Base-by-base conservation (phyloP, 2,888 invertebrate genomes). In the Tenodera sinensis region DNA sequence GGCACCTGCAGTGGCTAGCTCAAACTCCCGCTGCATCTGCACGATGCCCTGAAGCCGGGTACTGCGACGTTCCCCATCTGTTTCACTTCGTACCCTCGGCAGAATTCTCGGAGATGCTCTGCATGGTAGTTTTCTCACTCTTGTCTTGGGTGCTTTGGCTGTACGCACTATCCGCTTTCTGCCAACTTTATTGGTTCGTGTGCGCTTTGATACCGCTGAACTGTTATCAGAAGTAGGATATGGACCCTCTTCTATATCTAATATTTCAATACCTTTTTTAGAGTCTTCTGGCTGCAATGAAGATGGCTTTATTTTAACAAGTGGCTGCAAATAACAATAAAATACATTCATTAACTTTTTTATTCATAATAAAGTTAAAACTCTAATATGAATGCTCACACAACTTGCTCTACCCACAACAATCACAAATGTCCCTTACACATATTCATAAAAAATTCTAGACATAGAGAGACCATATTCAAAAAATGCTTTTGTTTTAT, bases 211-310 rank as follows among this genome's bases (percentile, higher is more conserved):
- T 0, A 30, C 42, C 28, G 89, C 83, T 27, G 28, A 84, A 28
- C 88, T 89, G 71, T 88, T 85, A 30, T 90, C 89, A 6, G 90
- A 89, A 47, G 89, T 84, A 83, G 88, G 81, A 83, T 89, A 90
- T 3, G 90, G 87, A 84, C 88, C 90, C 27, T 87, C 88, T 27
- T 90, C 90, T 20, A 90, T 90, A 28, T 89, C 88, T 28, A 89
- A 83, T 88, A 90, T 87, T 20, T 89, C 89, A 34, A 89, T 87
- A 34, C 87, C 88, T 82, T 90, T 90, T 84, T 89, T 90, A 15
- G 83, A 88, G 83, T 90, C 90, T 30, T 86, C 47, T 83, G 81
- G 86, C 89, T 89, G 83, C 9, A 86, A 89, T 34, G 28, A 25
- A 71, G 54, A 71, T 71, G 20, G 3, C 25, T 71, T 20, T 15